These are phyloP conservation scores for Pogonocichla stellata DNA, from an alignment of 2,113 vertebrate species.

Conservation along the genomic window DNA sequence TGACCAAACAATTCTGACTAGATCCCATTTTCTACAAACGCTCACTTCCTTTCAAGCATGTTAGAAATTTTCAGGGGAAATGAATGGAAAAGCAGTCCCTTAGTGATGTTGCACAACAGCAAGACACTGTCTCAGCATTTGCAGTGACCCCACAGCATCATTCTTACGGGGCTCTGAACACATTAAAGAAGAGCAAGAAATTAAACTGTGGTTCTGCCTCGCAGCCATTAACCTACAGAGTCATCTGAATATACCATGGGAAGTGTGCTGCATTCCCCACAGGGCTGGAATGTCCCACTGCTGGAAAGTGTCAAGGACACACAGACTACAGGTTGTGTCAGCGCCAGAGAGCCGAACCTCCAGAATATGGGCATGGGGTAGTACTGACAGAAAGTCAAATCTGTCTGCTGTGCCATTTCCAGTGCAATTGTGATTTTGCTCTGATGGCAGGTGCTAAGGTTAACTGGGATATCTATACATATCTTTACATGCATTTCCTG, in stretches of 20 bases:
- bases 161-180: not conserved
- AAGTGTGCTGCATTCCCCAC: not conserved
- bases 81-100: not conserved
- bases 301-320: not conserved
- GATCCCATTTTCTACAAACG: not conserved
- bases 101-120: not conserved
- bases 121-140: not conserved
- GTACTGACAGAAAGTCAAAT: not conserved
- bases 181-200: not conserved
- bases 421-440: not conserved
- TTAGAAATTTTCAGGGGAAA: not conserved
- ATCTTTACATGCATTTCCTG: constrained; percentile 14
- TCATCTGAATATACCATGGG: not conserved
- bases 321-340: not conserved
- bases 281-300: not conserved
- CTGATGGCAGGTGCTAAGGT: not conserved
- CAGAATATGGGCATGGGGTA: not conserved
- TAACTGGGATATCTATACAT: constrained; percentile 7
- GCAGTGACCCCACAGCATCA: not conserved
- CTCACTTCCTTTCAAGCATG: not conserved
- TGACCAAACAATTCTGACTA: not conserved
- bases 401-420: not conserved
- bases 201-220: not conserved
- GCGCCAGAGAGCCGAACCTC: not conserved
- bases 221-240: not conserved